Base-by-base conservation (phyloP, 2,113 vertebrate species). In the Anser brachyrhynchus region DNA sequence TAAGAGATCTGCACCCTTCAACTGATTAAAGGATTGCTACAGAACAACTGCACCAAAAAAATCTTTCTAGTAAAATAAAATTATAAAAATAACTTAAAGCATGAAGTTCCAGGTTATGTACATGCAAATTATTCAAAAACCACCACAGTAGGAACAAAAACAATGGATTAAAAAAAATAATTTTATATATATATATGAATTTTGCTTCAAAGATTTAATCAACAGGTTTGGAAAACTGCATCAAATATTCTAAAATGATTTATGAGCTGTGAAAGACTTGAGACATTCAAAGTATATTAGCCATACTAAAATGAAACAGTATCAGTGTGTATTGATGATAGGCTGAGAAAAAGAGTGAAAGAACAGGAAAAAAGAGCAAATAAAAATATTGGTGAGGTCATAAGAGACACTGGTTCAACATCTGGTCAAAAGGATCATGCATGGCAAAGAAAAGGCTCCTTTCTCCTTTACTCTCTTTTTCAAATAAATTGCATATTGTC, bases 391-490 rank as follows among this genome's bases (percentile, higher is more conserved):
- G 58, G 41, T 59, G 70, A 89, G 26, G 52, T 87, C 4, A 0
- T 65, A 78, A 77, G 46, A 71, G 64, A 84, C 58, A 55, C 18
- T 61, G 37, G 49, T 89, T 84, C 76, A 92, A 71, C 9, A 25
- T 75, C 33, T 10, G 62, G 57, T 31, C 86, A 67, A 88, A 94
- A 92, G 19, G 73, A 94, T 84, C 93, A 95, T 37, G n/a, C 84
- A 90, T 39, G 95, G 86, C 58, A 92, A 82, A 35, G 64, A 86
- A 96, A 94, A 95, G 82, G 52, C 74, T 91, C 37, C 35, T 74
- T 90, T 85, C 86, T 92, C 78, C 77, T 81, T 90, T 65, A 31
- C 46, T 64, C 46, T n/a, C 33, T 39, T 89, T 96, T 79, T 91
- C 87, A 92, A 95, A 95, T 61, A 90, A 84, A 88, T 1, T 94